Conservation (phyloP, 1,140 invertebrate species). For the Maconellicoccus hirsutus region DNA sequence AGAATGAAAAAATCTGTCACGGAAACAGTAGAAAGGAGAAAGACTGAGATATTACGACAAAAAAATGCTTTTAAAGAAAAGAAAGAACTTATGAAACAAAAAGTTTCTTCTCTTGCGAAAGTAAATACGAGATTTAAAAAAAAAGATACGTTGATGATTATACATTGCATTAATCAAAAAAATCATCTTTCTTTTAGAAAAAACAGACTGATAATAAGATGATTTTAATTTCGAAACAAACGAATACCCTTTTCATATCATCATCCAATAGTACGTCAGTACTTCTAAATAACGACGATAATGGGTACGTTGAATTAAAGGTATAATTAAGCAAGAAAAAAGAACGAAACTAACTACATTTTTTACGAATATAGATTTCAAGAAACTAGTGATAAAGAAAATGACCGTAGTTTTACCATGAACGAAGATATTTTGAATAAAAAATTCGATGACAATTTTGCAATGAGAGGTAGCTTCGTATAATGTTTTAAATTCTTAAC, state of each 20-base stretch:
- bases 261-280: neutral
- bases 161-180: no score
- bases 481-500: no score
- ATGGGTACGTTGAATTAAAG: neutral
- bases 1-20: constrained; percentile 14
- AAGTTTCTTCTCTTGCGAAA: neutral
- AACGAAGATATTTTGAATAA: neutral
- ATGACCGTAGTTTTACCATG: no score
- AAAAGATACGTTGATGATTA: no score
- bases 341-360: no score
- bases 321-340: no score
- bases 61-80: neutral
- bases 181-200: no score
- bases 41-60: neutral
- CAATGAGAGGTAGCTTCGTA: neutral
- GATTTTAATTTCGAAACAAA: neutral
- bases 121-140: no score
- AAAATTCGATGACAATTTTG: neutral
- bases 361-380: neutral
- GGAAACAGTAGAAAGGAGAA: constrained; percentile 5
- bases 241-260: neutral
- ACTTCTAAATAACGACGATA: neutral
- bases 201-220: neutral
- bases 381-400: neutral
- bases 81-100: neutral